These are phyloP conservation scores for Pollenia angustigena DNA, from an alignment of 2,888 invertebrate genomes.

Conservation along the genomic window DNA sequence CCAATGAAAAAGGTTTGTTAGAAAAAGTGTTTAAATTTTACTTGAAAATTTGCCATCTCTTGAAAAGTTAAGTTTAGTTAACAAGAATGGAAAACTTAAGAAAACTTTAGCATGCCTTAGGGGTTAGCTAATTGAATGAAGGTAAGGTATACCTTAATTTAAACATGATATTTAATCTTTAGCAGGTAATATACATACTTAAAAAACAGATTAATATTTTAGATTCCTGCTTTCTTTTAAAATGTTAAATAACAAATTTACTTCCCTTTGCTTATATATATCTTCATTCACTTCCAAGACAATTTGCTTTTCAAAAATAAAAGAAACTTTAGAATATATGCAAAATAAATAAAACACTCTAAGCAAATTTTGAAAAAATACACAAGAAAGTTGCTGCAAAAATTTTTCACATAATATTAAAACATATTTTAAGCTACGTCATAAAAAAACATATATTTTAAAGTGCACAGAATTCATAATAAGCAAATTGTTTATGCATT, in stretches of 20 bases:
- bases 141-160: too few relatives aligned
- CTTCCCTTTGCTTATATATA: too few relatives aligned
- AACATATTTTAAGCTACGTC: neutral
- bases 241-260: too few relatives aligned
- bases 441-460: conserved; percentile 22
- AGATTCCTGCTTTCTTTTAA: too few relatives aligned
- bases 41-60: too few relatives aligned
- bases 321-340: neutral
- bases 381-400: neutral
- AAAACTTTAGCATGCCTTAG: neutral
- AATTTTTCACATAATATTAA: conserved; percentile 1
- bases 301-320: neutral
- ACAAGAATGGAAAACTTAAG: neutral
- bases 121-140: neutral
- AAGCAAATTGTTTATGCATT: neutral
- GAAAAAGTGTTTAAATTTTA: too few relatives aligned
- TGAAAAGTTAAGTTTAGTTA: too few relatives aligned
- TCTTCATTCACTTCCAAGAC: neutral
- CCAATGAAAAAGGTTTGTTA: too few relatives aligned
- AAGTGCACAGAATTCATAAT: conserved; percentile 9
- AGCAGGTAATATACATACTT: too few relatives aligned
- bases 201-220: too few relatives aligned
- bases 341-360: neutral
- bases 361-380: neutral
- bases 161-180: too few relatives aligned